phyloP scores from a whole-genome alignment of 2,888 invertebrate species.

The Eulithis testata region DNA sequence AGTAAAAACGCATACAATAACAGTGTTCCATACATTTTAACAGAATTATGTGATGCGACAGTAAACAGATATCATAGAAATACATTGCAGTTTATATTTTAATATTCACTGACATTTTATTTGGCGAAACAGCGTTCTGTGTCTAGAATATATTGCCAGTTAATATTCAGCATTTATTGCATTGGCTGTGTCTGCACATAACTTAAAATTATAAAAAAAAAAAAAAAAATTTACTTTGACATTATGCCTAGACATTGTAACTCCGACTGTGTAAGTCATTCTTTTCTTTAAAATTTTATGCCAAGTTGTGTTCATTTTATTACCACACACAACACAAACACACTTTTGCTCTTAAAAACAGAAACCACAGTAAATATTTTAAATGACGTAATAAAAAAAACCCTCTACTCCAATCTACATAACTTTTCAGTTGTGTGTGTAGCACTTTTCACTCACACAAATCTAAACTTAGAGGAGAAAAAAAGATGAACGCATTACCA shows the following conservation, averaged over 20 bases:
- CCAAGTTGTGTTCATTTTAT: not conserved
- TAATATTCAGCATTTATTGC: conserved; percentile 8
- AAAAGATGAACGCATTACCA: not conserved
- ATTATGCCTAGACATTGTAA: conserved; percentile 1
- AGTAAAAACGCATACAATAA: not conserved
- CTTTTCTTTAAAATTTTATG: not conserved
- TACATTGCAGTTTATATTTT: conserved; percentile 7
- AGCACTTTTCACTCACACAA: conserved; percentile 59
- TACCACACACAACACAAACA: conserved; percentile 6
- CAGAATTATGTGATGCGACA: not conserved
- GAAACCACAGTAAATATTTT: conserved; percentile 37
- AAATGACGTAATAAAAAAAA: conserved; percentile 42
- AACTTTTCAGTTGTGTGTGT: conserved; percentile 57
- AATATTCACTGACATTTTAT: conserved; percentile 10
- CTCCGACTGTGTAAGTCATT: not conserved
- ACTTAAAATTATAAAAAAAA: too few species aligned
- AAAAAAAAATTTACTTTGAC: too few species aligned
- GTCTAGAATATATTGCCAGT: conserved; percentile 6
- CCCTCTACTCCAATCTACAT: conserved; percentile 51
- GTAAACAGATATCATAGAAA: not conserved
- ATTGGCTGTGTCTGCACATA: conserved; percentile 11
- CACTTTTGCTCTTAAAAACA: conserved; percentile 26
- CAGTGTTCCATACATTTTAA: conserved; percentile 1
- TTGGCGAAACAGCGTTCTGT: conserved; percentile 9
- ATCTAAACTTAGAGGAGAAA: not conserved